These are phyloP conservation scores for Dasyornis broadbenti DNA, from an alignment of 2,113 vertebrate species.

Conservation along the genomic window DNA sequence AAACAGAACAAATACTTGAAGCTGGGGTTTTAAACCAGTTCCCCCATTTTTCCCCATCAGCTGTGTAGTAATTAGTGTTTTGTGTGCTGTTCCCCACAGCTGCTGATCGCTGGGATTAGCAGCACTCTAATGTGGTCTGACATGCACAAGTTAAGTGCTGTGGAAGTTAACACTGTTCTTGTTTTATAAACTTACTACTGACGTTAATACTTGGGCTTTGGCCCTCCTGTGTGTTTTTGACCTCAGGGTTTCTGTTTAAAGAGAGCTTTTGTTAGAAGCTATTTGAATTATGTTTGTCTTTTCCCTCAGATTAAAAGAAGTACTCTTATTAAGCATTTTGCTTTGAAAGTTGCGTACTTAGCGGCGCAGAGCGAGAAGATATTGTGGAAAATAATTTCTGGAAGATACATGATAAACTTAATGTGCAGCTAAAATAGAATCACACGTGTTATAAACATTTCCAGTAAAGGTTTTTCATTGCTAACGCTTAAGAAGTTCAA, in stretches of 20 bases:
- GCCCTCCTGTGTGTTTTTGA: constrained; percentile 46
- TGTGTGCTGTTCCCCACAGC: constrained; percentile 23
- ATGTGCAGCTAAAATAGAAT: neutral
- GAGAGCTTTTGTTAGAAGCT: constrained; percentile 56
- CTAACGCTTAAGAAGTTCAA: neutral
- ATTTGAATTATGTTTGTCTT: constrained; percentile 63
- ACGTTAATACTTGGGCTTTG: constrained; percentile 29
- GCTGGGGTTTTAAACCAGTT: neutral
- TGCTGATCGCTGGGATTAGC: constrained; percentile 40
- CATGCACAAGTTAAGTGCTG: constrained; percentile 41
- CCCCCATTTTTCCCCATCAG: neutral
- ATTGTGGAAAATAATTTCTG: neutral
- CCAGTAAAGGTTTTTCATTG: neutral
- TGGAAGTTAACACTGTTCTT: constrained; percentile 54
- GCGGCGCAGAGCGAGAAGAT: neutral
- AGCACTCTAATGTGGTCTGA: constrained; percentile 47
- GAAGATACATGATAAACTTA: neutral
- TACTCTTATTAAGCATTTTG: constrained; percentile 44
- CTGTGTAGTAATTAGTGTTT: constrained; percentile 22
- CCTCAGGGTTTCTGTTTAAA: constrained; percentile 58
- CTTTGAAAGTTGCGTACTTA: constrained; percentile 28
- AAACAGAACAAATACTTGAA: neutral
- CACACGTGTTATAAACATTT: neutral
- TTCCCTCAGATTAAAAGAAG: constrained; percentile 53
- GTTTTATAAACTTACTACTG: constrained; percentile 62